These are phyloP conservation scores for Cheilosia variabilis DNA, from an alignment of 2,888 invertebrate species.

Conservation along the genomic window DNA sequence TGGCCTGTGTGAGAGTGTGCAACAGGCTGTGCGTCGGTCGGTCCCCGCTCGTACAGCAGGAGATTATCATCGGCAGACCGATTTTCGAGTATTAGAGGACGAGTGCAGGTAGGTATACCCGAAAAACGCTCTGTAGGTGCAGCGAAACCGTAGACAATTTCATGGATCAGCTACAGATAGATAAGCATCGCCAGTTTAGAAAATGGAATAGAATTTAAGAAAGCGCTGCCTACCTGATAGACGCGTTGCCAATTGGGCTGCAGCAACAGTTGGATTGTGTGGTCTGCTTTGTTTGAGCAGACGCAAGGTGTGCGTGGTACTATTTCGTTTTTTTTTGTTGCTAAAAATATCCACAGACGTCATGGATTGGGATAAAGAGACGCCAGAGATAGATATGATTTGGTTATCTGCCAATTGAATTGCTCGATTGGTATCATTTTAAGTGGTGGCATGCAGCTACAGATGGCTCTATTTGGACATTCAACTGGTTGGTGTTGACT, in stretches of 20 bases:
- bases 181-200: slow-evolving; percentile 58
- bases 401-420: slow-evolving; percentile 62
- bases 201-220: slow-evolving; percentile 37
- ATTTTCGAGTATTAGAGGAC: slow-evolving; percentile 37
- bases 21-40: slow-evolving; percentile 61
- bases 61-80: slow-evolving; percentile 59
- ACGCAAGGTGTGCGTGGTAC: slow-evolving; percentile 61
- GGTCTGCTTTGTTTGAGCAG: slow-evolving; percentile 63
- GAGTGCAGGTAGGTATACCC: slow-evolving; percentile 17
- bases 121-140: slow-evolving; percentile 37
- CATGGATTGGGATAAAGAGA: slow-evolving; percentile 30
- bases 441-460: slow-evolving; percentile 62
- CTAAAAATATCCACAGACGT: slow-evolving; percentile 27
- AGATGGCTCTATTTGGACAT: slow-evolving; percentile 61
- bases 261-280: slow-evolving; percentile 70
- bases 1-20: slow-evolving; percentile 56
- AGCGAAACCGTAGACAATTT: slow-evolving; percentile 67
- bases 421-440: slow-evolving; percentile 59
- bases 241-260: slow-evolving; percentile 60
- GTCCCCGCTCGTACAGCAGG: slow-evolving; percentile 27
- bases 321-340: slow-evolving; percentile 6
- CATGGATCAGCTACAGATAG: slow-evolving; percentile 51
- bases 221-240: slow-evolving; percentile 60
- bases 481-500: slow-evolving; percentile 7
- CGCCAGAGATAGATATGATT: slow-evolving; percentile 52